Conservation (phyloP, 2,888 invertebrate species). For the Taphrorychus bicolor region DNA sequence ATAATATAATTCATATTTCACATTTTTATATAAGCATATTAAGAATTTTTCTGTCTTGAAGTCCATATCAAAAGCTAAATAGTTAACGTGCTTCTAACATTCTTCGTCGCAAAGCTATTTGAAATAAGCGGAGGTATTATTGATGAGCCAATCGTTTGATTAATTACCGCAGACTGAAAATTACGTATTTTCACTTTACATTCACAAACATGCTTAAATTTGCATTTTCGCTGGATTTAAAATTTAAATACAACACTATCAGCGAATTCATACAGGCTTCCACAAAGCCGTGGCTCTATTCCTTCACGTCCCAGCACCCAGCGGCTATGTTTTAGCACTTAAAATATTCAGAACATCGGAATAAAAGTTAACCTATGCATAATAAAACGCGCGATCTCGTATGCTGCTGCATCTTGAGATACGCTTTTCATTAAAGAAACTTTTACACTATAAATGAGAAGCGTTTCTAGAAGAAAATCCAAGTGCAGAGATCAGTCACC, state of each 20-base stretch:
- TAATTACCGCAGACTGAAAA: no score
- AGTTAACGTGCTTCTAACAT: no score
- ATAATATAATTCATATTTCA: no score
- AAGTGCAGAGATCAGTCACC: conserved; percentile 1
- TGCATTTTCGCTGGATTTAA: conserved; percentile 7
- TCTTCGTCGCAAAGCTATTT: no score
- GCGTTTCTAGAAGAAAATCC: not conserved
- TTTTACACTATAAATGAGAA: not conserved
- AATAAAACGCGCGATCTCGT: not conserved
- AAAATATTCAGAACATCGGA: not conserved
- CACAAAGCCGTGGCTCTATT: not conserved
- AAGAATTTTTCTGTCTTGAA: no score
- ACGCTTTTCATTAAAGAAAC: not conserved
- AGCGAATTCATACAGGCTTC: not conserved
- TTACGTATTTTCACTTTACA: no score
- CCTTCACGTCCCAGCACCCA: not conserved
- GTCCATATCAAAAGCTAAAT: no score
- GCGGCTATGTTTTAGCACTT: not conserved
- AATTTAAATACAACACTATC: conserved; percentile 8
- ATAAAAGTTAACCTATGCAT: conserved; percentile 11
- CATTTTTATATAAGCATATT: no score
- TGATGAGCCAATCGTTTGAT: no score
- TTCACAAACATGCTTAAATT: no score
- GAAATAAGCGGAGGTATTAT: no score
- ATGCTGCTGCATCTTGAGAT: not conserved